These are phyloP conservation scores for Diarsia mendica DNA, from an alignment of 2,888 invertebrate genomes.

Conservation along the genomic window DNA sequence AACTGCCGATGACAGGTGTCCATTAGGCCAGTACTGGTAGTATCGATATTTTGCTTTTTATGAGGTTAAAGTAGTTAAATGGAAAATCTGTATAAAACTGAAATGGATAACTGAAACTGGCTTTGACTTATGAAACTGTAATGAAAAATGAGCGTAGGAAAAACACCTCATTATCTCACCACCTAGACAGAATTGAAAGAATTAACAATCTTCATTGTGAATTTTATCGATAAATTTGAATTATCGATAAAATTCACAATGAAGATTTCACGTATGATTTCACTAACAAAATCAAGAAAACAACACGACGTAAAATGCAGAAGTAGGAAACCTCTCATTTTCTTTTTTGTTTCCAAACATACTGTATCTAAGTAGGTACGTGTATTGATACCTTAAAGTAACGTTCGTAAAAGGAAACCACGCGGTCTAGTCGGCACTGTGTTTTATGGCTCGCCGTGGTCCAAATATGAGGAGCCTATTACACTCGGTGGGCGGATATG, in stretches of 20 bases:
- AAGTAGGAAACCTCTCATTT: not conserved
- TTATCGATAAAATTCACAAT: not conserved
- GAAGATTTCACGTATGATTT: not conserved
- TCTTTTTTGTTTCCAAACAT: not conserved
- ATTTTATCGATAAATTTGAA: no score
- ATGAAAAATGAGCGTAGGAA: not conserved
- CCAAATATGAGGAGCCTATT: slow-evolving; percentile 55
- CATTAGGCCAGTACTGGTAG: slow-evolving; percentile 48
- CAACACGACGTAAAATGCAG: not conserved
- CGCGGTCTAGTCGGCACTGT: slow-evolving; percentile 41
- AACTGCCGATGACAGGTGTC: slow-evolving; percentile 67
- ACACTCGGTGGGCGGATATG: slow-evolving; percentile 55
- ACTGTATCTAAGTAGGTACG: not conserved
- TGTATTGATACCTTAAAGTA: slow-evolving; percentile 12
- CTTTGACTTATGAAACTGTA: no score
- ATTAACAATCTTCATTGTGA: not conserved
- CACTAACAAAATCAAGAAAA: not conserved
- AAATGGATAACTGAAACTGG: no score
- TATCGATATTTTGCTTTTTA: slow-evolving; percentile 5
- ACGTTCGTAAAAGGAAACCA: slow-evolving; percentile 24
- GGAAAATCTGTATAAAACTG: not conserved
- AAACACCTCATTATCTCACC: not conserved
- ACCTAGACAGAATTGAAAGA: not conserved
- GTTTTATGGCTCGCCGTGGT: slow-evolving; percentile 49
- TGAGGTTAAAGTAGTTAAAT: not conserved